Base-by-base conservation (phyloP, 2,113 vertebrate genomes). In the Geococcyx californianus region DNA sequence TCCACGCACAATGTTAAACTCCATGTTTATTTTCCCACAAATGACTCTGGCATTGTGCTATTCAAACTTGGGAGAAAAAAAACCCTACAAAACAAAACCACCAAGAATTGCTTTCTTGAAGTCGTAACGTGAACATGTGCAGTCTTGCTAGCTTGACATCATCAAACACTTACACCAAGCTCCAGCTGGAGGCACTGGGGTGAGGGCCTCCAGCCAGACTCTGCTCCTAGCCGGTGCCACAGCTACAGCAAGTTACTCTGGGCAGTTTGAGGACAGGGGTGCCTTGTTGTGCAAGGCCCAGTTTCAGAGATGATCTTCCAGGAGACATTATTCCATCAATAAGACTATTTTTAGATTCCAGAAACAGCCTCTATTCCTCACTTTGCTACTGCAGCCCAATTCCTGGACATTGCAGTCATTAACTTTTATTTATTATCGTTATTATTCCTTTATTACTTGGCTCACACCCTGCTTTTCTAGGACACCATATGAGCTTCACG, bases 111-210 rank as follows among this genome's bases (percentile, higher is more conserved):
- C 58, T 47, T 23, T 29, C 9, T 5, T 3, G 1, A 11, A 24
- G 24, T 1, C 14, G 24, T 49, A 42, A 36, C 45, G 1, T 0
- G 1, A 42, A 36, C 45, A 1, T 0, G 1, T 5, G 45, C 13
- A 5, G 33, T 10, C 20, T 1, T 44, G 26, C 52, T 29, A 13
- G 11, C 3, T 45, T 8, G 14, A n/a, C 28, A 7, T 26, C 8
- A 3, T 25, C 25, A 8, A 58, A 54, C 13, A n/a, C 38, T 31
- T 24, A n/a, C 68, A 55, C 33, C n/a, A 8, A 17, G 36, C 44
- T 64, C 38, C 23, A 3, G 2, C 25, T 33, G 31, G 38, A 20
- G 20, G 14, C 33, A 4, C 34, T 16, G n/a, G 33, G 49, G 10
- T 23, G 20, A 13, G 23, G 8, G 23, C 9, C 16, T 72, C 25